Evolutionary conservation across 2,113 vertebrate genomes (phyloP), one percentile per base, ranked within the genome.

Genomic region (Periophthalmodon schlosseri): DNA sequence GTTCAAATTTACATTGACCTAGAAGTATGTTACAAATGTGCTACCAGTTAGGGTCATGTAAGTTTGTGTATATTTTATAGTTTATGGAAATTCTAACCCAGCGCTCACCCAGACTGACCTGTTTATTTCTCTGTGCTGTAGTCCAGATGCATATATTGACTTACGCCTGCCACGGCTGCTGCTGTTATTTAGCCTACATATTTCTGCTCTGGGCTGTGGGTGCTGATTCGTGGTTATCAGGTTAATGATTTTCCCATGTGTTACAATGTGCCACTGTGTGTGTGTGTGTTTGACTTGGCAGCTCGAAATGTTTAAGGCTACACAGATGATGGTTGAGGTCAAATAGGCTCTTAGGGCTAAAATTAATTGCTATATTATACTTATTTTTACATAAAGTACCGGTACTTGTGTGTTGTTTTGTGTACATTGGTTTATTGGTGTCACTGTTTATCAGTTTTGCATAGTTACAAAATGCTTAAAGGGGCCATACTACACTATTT

Each of bases 161-260:
- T 47, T 46, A 39, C 20, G 21, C n/a, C 65, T 13, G 56, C 49
- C 49, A 10, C 9, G 8, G 49, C 16, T 52, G 56, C 56, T 68
- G 66, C 44, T 49, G 34, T 7, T 65, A 18, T 65, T 65, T 44
- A 65, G 63, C 63, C 63, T 65, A 65, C 63, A 65, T 65, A 65
- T 70, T 56, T 78, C 66, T 49, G 14, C 13, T 36, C 8, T 72
- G 61, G 69, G 60, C 60, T 33, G 7, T 23, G 24, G 23, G 8
- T n/a, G 20, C 14, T 64, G 64, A 36, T 20, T 21, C 36, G 14
- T 68, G 34, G 23, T 68, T 36, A 50, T 34, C 63, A 49, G 13
- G 64, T 72, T 75, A 34, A 77, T 68, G 67, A 44, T 75, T 73
- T 80, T 61, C 60, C 52, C 54, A 60, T 46, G 68, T 39, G 24